Evolutionary conservation across 2,797 vertebrate genomes (phyloP).

Genomic region (Sorex maritimensis): DNA sequence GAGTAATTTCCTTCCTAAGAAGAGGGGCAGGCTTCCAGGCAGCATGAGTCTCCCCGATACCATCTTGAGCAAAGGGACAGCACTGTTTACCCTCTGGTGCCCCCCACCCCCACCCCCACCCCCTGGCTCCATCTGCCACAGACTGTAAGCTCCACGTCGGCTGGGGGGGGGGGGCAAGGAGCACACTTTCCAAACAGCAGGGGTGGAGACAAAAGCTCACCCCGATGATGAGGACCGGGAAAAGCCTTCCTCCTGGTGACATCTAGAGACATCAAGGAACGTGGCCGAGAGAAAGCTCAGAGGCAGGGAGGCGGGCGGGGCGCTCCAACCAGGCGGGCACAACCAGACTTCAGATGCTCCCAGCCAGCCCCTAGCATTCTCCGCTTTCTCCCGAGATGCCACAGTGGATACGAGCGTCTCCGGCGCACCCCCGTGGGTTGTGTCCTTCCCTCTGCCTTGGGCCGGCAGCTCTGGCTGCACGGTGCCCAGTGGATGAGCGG

Average conservation of each 20-base stretch:
- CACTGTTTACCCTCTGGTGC: slow-evolving; percentile 27
- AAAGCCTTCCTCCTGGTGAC: too few relatives aligned
- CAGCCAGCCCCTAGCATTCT: too few relatives aligned
- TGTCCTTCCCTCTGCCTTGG: slow-evolving; percentile 6
- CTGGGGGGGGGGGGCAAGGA: too few relatives aligned
- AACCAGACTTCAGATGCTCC: too few relatives aligned
- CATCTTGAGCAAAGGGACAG: slow-evolving; percentile 4
- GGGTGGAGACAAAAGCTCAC: too few relatives aligned
- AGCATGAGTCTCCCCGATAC: background rate
- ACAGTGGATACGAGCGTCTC: background rate
- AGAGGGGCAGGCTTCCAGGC: slow-evolving; percentile 72
- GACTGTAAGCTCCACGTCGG: background rate
- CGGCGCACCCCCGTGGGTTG: background rate
- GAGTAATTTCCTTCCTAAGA: slow-evolving; percentile 85
- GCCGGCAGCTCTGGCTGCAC: background rate
- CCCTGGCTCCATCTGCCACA: background rate
- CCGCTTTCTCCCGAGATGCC: too few relatives aligned
- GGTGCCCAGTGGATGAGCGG: background rate
- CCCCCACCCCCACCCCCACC: background rate
- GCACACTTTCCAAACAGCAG: too few relatives aligned
- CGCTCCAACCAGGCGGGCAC: too few relatives aligned
- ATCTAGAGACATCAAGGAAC: too few relatives aligned
- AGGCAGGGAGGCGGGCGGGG: too few relatives aligned
- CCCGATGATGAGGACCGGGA: too few relatives aligned
- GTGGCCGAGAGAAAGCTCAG: too few relatives aligned